Base-by-base conservation (phyloP, 1,140 invertebrate species). In the Brachionus angularis region DNA sequence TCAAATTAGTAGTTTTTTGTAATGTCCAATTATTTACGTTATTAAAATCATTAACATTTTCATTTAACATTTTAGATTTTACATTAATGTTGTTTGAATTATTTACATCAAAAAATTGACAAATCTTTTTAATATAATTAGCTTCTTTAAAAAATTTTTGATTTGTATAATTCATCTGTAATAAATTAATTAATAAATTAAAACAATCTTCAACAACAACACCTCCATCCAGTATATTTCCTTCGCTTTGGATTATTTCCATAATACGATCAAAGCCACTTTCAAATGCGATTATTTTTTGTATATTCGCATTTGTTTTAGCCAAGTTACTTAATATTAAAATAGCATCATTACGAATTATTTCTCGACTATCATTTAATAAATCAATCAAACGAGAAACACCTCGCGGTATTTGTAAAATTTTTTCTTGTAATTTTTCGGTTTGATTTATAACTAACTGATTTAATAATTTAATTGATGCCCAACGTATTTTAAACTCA, bases 201-300 rank as follows among this genome's bases (percentile, higher is more conserved):
- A 99, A 82, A 82, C 94, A 98, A 82, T 99, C 96, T 85, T 98
- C 93, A 3, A 98, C 95, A 3, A 99, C 91, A 69, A 98, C 95
- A 80, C 83, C 93, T 61, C 93, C 95, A 82, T 98, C 92, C 23
- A 89, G 88, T 0, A 58, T 34, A 74, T 88, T 78, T 47, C 93
- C 94, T 83, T 99, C 96, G 74, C 91, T 88, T 1, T 83, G 83
- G 25, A 99, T 91, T 31, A 98, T 93, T 77, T 93, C 90, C 75
- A 98, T 90, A 36, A 99, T 84, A 74, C 90, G 85, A 82, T 98
- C 94, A 81, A 98, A 99, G 0, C 92, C 93, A 84, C 96, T 98
- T 83, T 99, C 94, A 84, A 98, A 99, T 0, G 94, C 96, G 3
- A 99, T 93, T 76, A 99, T 97, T 83, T 99, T 98, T 80, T 99